phyloP scores from a whole-genome alignment of 2,888 invertebrate species.

The Sipunculus nudus region DNA sequence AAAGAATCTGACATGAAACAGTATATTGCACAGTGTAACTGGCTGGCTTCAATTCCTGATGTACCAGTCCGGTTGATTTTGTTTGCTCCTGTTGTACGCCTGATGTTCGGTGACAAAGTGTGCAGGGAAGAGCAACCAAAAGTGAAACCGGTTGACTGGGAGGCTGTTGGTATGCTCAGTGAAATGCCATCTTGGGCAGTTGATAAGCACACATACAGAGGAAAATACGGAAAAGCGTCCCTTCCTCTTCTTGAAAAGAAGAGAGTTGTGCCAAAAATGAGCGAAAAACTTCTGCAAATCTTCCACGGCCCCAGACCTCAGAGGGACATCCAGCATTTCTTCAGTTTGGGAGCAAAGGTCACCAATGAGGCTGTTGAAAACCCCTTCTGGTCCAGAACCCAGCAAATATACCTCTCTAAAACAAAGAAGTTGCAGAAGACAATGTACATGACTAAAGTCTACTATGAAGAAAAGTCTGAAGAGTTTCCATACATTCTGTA shows the following conservation, averaged over 20 bases:
- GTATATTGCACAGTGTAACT: constrained; percentile 8
- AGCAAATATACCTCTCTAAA: constrained; percentile 14
- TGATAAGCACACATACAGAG: constrained; percentile 28
- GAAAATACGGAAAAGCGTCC: constrained; percentile 18
- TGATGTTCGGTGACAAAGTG: constrained; percentile 2
- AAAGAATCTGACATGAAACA: neutral
- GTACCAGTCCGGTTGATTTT: constrained; percentile 18
- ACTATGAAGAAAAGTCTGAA: constrained; percentile 10
- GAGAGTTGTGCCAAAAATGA: neutral
- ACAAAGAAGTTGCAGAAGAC: constrained; percentile 20
- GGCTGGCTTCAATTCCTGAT: constrained; percentile 11
- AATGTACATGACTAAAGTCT: constrained; percentile 12
- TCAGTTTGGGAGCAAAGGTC: constrained; percentile 10
- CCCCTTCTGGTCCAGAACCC: constrained; percentile 19
- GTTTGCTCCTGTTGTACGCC: constrained; percentile 6
- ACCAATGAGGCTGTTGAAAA: constrained; percentile 13
- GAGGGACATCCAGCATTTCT: constrained; percentile 13
- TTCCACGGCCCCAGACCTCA: constrained; percentile 21
- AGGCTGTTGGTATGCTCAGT: neutral
- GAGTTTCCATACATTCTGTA: too few species aligned
- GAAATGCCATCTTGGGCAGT: constrained; percentile 26
- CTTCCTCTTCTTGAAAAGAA: constrained; percentile 13
- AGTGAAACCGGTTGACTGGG: constrained; percentile 10
- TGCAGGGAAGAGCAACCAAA: neutral
- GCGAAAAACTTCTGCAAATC: constrained; percentile 12